These are phyloP conservation scores for Hypotaenidia okinawae DNA, from an alignment of 2,797 vertebrate species.

Conservation along the genomic window DNA sequence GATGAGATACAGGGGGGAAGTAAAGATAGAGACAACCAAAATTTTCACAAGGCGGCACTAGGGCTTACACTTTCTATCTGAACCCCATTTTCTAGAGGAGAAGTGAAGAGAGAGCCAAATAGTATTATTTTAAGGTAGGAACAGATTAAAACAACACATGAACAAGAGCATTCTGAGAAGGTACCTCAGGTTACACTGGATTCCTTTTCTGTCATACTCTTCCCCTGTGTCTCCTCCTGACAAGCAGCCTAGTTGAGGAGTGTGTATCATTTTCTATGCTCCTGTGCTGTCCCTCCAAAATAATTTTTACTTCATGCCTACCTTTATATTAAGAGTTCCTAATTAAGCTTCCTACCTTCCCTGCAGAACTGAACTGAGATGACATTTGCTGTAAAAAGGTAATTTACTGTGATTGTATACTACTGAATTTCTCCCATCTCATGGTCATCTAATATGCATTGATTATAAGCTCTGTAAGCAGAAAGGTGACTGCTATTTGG, in stretches of 20 bases:
- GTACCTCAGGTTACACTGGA: not conserved
- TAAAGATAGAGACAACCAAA: constrained; percentile 52
- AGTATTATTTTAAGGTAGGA: not conserved
- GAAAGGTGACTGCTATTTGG: not conserved
- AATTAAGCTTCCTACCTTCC: not conserved
- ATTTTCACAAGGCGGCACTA: constrained; percentile 1
- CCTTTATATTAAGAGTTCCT: not conserved
- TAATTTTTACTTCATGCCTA: not conserved
- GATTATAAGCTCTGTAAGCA: not conserved
- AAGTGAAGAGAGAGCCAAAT: not conserved
- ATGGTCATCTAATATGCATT: not conserved
- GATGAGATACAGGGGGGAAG: constrained; percentile 45
- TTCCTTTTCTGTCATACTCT: not conserved
- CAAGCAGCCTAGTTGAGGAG: not conserved
- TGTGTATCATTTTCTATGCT: not conserved
- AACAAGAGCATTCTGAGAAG: not conserved
- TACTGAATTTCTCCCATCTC: not conserved
- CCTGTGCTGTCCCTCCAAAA: not conserved
- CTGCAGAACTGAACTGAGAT: not conserved
- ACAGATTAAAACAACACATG: not conserved
- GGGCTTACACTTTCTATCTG: not conserved
- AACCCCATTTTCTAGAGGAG: not conserved
- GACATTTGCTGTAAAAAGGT: not conserved
- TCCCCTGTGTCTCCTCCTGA: not conserved
- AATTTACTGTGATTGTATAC: not conserved